These are phyloP conservation scores for Diabrotica balteata DNA, from an alignment of 2,888 invertebrate genomes.

Conservation along the genomic window DNA sequence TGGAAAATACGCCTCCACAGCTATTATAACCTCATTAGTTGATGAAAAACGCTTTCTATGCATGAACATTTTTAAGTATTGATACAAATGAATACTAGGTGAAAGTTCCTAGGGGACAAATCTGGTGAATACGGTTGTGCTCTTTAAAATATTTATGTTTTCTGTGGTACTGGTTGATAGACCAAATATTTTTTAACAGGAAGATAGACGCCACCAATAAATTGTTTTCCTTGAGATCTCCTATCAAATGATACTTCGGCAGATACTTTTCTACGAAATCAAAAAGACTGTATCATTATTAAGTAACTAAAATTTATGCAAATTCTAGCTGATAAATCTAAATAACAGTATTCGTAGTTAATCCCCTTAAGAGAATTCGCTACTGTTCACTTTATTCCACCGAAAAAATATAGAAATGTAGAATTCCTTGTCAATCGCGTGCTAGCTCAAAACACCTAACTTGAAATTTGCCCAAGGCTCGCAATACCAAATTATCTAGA, in stretches of 20 bases:
- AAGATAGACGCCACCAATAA: too few species aligned
- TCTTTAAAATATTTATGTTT: too few species aligned
- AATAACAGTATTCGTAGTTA: constrained; percentile 26
- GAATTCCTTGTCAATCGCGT: constrained; percentile 36
- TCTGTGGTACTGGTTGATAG: too few species aligned
- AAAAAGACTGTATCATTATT: constrained; percentile 4
- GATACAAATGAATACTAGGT: too few species aligned
- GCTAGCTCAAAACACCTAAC: constrained; percentile 26
- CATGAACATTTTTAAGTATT: too few species aligned
- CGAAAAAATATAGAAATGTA: constrained; percentile 15
- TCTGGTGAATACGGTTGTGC: too few species aligned
- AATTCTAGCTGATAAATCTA: constrained; percentile 15
- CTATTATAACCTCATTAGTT: too few species aligned
- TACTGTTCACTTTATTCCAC: constrained; percentile 13
- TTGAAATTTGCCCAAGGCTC: constrained; percentile 30
- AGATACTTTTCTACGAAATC: constrained; percentile 18
- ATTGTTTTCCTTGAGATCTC: too few species aligned
- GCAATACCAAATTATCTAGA: constrained; percentile 31
- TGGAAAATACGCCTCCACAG: too few species aligned
- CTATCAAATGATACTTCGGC: constrained; percentile 22
- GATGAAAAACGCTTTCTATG: too few species aligned
- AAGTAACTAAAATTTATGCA: constrained; percentile 13
- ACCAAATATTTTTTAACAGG: too few species aligned
- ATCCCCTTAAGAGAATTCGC: constrained; percentile 19
- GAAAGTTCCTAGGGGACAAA: too few species aligned